Evolutionary conservation across 2,113 vertebrate species (phyloP), one percentile per base, ranked within the genome.

Genomic region (Ophthalmolycus amberensis): DNA sequence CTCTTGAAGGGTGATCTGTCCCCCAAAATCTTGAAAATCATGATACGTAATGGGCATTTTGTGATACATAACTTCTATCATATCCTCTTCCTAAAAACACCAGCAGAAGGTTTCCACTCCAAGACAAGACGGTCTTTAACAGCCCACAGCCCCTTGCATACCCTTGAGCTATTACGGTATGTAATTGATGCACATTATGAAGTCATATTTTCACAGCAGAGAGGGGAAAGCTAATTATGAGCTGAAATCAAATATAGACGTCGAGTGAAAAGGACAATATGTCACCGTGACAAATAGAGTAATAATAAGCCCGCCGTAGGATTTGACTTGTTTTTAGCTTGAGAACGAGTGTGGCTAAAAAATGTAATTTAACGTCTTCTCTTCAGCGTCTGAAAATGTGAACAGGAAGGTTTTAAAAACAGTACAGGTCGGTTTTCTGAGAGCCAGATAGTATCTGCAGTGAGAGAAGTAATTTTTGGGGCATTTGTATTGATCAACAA

Each of bases 101-200:
- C 18, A 1, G 22, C 38, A 42, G 38, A 76, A 69, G 37, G 27
- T 74, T 71, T 74, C 40, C 56, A 34, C 27, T 42, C 22, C 6
- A 9, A 15, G 32, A 64, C 14, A 5, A 18, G 14, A 25, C 20
- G 11, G 10, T 63, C 18, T 60, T 32, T 59, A 25, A n/a, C 67
- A 54, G 22, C 46, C 12, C 20, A 12, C 58, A 58, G 54, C 71
- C 64, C 59, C 20, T 72, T 60, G 20, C 38, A 16, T 42, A 9
- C 52, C 79, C 75, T 71, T 22, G 20, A 88, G 83, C 59, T 74
- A 63, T 71, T 67, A 40, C 34, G 25, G 25, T 3, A 40, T 71
- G 60, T 85, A 84, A 88, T 27, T 62, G 44, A 82, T 69, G 60
- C 71, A 52, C 40, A 80, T 74, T 77, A 71, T 64, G 29, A 75